Conservation (phyloP, 2,888 invertebrate genomes). For the Leptopilina syphax region DNA sequence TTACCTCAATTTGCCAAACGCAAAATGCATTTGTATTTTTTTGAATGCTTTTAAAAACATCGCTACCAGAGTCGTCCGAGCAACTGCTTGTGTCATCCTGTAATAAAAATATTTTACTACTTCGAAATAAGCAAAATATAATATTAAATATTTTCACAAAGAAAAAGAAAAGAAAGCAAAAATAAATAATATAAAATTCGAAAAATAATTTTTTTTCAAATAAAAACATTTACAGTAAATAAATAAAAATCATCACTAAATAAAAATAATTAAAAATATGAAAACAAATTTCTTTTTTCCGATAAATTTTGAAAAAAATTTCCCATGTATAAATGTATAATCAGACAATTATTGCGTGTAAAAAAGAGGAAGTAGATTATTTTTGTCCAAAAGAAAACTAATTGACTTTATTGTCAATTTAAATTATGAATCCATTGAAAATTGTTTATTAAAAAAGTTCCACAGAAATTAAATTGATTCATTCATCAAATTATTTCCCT, state of each 20-base stretch:
- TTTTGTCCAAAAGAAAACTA: background rate
- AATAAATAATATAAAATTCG: too few species aligned
- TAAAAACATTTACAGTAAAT: too few species aligned
- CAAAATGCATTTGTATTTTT: conserved; percentile 88
- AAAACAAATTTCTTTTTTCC: too few species aligned
- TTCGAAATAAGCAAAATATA: background rate
- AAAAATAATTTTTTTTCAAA: too few species aligned
- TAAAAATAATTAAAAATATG: too few species aligned
- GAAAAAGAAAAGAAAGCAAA: too few species aligned
- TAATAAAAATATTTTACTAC: conserved; percentile 40
- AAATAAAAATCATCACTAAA: too few species aligned
- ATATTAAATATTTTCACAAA: too few species aligned
- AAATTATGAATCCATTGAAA: background rate
- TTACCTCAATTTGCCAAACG: conserved; percentile 93
- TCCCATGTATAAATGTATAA: too few species aligned
- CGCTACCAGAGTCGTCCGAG: conserved; percentile 72
- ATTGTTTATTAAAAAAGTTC: background rate
- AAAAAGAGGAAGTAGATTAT: too few species aligned
- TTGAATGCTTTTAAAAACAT: conserved; percentile 88
- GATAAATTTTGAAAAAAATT: too few species aligned
- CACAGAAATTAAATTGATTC: background rate
- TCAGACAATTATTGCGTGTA: too few species aligned
- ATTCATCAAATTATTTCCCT: conserved; percentile 4
- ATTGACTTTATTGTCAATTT: background rate
- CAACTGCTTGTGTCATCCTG: conserved; percentile 72